Percentiles rank a stretch among this genome's conserved stretches.
These are phyloP conservation scores for Podiceps cristatus DNA, from an alignment of 2,113 vertebrate species.

Conservation along the genomic window DNA sequence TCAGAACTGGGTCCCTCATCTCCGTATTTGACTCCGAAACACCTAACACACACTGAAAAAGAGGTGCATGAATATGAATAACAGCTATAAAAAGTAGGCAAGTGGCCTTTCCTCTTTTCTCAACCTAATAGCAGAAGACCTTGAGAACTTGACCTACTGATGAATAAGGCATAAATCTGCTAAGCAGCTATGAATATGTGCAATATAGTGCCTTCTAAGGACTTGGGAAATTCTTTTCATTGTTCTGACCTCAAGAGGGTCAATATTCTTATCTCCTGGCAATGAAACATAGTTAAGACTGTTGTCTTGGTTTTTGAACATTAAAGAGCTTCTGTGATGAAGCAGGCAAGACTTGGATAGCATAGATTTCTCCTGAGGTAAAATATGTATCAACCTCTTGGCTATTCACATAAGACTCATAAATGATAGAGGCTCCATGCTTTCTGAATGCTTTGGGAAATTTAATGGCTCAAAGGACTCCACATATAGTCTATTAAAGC, in stretches of 20 bases:
- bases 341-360: not conserved
- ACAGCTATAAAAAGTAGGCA: not conserved
- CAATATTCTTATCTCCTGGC: slow-evolving; percentile 66
- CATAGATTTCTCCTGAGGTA: not conserved
- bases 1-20: not conserved
- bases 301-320: not conserved
- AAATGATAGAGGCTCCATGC: not conserved
- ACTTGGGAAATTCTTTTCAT: slow-evolving; percentile 72
- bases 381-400: not conserved
- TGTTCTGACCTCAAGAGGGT: slow-evolving; percentile 66
- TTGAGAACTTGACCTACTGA: slow-evolving; percentile 52
- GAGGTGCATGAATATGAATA: not conserved
- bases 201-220: slow-evolving; percentile 54
- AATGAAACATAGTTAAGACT: slow-evolving; percentile 24
- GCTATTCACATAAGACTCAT: not conserved
- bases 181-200: slow-evolving; percentile 57
- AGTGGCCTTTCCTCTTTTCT: not conserved
- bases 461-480: not conserved
- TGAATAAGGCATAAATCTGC: slow-evolving; percentile 54
- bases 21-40: not conserved
- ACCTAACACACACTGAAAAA: not conserved
- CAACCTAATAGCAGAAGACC: not conserved
- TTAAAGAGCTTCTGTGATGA: slow-evolving; percentile 8
- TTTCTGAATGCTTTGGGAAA: not conserved
- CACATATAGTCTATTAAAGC: not conserved